A percentile compares a stretch with the other conserved stretches of the same genome.
Evolutionary conservation across 2,888 invertebrate species (phyloP).

Genomic region (Tenthredo mesomela): DNA sequence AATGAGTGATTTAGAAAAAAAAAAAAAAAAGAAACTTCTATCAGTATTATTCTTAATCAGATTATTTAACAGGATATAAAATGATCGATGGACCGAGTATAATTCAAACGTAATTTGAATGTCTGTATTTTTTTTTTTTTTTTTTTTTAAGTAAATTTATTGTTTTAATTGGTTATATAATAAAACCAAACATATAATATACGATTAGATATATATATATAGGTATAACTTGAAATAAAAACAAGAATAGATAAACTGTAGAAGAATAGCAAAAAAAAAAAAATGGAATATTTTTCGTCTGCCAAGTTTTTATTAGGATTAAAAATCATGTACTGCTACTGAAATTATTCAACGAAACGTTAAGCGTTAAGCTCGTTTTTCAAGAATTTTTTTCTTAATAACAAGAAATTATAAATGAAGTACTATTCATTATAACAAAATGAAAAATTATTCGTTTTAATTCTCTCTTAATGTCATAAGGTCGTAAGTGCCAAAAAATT

Average conservation of each 20-base stretch:
- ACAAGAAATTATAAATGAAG: neutral
- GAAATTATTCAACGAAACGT: neutral
- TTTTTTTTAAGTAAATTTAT: neutral
- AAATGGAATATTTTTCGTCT: neutral
- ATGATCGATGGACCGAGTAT: neutral
- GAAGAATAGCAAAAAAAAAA: neutral
- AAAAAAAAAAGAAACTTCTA: too few relatives aligned
- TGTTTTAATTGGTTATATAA: neutral
- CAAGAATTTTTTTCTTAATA: neutral
- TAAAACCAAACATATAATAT: neutral
- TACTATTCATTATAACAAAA: neutral
- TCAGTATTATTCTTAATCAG: neutral
- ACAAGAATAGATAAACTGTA: neutral
- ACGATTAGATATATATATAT: neutral
- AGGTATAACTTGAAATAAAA: neutral
- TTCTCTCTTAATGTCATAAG: too few relatives aligned
- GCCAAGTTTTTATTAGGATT: conserved; percentile 2
- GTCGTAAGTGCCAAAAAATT: too few relatives aligned
- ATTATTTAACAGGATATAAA: neutral
- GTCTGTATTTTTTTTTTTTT: neutral
- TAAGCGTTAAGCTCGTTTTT: neutral
- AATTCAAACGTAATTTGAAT: neutral
- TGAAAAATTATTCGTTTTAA: too few relatives aligned
- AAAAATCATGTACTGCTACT: neutral
- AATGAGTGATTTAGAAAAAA: neutral